Conservation (phyloP, 2,888 invertebrate genomes). For the Chymomyza procnemis region DNA sequence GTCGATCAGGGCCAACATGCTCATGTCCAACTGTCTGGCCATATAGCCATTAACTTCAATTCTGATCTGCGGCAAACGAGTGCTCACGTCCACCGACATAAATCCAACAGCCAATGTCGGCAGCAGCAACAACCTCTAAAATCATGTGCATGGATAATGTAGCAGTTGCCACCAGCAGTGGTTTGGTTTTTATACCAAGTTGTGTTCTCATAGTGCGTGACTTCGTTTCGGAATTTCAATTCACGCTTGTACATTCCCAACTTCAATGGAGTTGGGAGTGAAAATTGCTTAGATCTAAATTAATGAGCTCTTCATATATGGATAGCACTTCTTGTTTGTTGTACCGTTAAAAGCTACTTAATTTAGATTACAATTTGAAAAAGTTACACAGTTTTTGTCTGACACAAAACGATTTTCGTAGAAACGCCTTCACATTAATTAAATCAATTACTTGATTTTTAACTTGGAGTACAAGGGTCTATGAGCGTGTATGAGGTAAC, state of each 20-base stretch:
- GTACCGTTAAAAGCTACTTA: neutral
- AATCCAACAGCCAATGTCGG: slow-evolving; percentile 28
- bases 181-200: neutral
- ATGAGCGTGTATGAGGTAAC: too few relatives aligned
- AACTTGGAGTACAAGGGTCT: too few relatives aligned
- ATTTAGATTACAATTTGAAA: neutral
- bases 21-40: neutral
- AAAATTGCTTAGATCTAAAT: slow-evolving; percentile 2
- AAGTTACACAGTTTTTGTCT: neutral
- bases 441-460: too few relatives aligned
- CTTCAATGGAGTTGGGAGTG: neutral
- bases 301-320: neutral
- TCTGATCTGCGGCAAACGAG: neutral
- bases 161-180: slow-evolving; percentile 8
- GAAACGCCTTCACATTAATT: too few relatives aligned
- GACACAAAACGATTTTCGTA: too few relatives aligned
- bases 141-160: slow-evolving; percentile 7
- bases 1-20: neutral
- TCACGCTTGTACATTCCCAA: neutral
- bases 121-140: neutral
- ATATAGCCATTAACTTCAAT: neutral
- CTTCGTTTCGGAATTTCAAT: neutral
- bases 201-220: neutral
- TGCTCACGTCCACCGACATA: neutral
- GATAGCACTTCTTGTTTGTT: neutral